Evolutionary conservation across 2,888 invertebrate species (phyloP), one percentile per base, ranked within the genome.

Genomic region (Caenorhabditis afra): DNA sequence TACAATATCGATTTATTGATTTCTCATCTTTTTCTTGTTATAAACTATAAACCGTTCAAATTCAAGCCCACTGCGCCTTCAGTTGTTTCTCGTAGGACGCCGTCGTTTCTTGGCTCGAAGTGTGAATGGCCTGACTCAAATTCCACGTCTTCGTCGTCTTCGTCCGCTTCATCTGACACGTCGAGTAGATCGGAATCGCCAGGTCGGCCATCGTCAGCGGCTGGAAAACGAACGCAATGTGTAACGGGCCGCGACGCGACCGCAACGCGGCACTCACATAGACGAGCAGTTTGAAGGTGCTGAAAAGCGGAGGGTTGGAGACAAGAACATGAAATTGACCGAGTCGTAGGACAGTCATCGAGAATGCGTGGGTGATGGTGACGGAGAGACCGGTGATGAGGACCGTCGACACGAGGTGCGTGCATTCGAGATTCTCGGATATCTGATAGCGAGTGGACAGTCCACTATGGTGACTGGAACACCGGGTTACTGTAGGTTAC

Each of bases 361-460:
- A 11, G 8, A 49, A 1, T 8, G 39, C 58, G 37, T 49, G 58
- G 29, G 57, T 39, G 14, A 58, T 29, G 10, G 58, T 23, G 29
- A 58, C 58, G 3, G 37, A 1, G 18, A 67, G 37, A 0, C 67
- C 41, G 16, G 67, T 50, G 11, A 67, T 3, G 1, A 67, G 67
- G 12, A 67, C 67, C 16, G 58, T 58, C 14, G 67, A 67, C 4
- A 58, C 41, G 8, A 67, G 29, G 16, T 41, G 22, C 12, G 67
- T 16, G 29, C 58, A 67, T 0, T 47, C 23, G 12, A 67, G 50
- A 16, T 67, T 67, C 22, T 67, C 67, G 2, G 47, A 39, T 12
- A 67, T 67, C 57, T 67, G 67, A 14, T 66, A 66, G 18, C 66
- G 45, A 47, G 66, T 47, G 3, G 57, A 55, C 3, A 66, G 66